Evolutionary conservation across 2,113 vertebrate genomes (phyloP).

Genomic region (Pantherophis guttatus): DNA sequence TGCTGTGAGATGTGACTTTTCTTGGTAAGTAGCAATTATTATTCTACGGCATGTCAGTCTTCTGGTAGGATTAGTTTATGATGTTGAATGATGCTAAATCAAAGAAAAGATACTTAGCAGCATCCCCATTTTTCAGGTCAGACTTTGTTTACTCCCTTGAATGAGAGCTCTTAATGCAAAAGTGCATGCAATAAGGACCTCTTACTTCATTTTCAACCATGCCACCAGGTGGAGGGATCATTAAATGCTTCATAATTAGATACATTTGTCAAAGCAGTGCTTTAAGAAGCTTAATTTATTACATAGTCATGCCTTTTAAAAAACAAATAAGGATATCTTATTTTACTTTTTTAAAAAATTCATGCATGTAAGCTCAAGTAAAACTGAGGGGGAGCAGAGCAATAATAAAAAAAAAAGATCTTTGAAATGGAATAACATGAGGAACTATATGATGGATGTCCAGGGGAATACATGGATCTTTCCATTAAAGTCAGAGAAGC

Average conservation of each 20-base stretch:
- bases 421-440: background rate
- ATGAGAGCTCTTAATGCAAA: background rate
- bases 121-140: background rate
- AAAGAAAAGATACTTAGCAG: background rate
- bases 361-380: background rate
- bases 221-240: background rate
- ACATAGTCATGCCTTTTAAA: background rate
- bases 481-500: conserved; percentile 12
- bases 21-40: background rate
- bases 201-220: background rate
- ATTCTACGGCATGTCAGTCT: background rate
- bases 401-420: background rate
- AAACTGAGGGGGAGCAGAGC: background rate
- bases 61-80: conserved; percentile 33
- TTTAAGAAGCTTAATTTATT: background rate
- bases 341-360: background rate
- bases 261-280: background rate
- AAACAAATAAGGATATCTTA: background rate
- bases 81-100: background rate
- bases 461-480: background rate
- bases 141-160: background rate
- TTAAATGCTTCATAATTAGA: background rate
- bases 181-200: too few species aligned
- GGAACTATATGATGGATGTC: background rate
- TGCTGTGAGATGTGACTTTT: background rate